phyloP scores from a whole-genome alignment of 1,140 invertebrate species.

The Antheraea pernyi region DNA sequence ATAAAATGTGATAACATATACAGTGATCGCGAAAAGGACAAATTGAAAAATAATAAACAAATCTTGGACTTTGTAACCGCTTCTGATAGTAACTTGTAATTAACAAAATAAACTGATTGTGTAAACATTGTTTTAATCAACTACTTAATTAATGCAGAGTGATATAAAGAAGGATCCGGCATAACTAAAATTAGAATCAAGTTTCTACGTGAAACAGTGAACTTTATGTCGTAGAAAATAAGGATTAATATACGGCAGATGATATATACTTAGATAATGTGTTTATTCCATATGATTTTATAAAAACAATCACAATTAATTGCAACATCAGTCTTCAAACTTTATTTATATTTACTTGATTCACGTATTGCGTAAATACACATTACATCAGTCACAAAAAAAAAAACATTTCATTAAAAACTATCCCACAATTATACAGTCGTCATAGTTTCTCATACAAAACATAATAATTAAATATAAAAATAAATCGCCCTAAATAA shows the following conservation, averaged over 20 bases:
- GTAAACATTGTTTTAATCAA: constrained; percentile 22
- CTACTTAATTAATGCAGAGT: constrained; percentile 12
- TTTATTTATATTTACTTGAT: constrained; percentile 53
- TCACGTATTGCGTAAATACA: constrained; percentile 40
- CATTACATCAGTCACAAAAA: constrained; percentile 40
- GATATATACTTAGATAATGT: neutral
- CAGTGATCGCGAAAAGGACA: neutral
- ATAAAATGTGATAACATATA: neutral
- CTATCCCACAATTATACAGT: constrained; percentile 14
- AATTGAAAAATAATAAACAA: constrained; percentile 31
- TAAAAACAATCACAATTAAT: constrained; percentile 12
- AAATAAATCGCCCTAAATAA: constrained; percentile 49
- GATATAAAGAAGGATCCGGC: constrained; percentile 11
- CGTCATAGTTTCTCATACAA: constrained; percentile 28
- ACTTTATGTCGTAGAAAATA: constrained; percentile 10
- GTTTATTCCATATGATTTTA: neutral
- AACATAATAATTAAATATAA: constrained; percentile 22
- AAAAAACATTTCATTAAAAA: constrained; percentile 29
- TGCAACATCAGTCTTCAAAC: constrained; percentile 42
- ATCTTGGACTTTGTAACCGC: constrained; percentile 34
- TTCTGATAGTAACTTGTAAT: constrained; percentile 36
- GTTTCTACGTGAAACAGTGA: neutral
- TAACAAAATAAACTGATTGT: constrained; percentile 27
- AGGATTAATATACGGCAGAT: neutral
- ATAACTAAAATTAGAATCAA: constrained; percentile 16